A percentile compares a stretch with the other conserved stretches of the same genome.
Evolutionary conservation across 53 echinoderm and acorn worm species (phyloP).

Genomic region (Temnopleurus reevesii): DNA sequence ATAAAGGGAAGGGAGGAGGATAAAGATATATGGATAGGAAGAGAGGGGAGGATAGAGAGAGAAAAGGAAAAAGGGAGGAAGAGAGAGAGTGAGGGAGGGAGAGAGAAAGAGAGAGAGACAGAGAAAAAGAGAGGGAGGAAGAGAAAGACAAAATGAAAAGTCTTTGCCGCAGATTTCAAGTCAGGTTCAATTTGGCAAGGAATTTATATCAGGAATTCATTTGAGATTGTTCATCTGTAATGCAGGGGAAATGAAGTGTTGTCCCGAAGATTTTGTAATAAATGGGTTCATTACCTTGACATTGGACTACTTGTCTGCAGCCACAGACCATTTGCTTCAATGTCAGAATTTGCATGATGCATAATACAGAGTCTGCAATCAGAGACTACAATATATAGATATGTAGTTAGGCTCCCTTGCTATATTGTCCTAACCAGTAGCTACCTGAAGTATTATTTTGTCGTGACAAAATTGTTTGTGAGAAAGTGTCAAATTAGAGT

Average conservation of each 20-base stretch:
- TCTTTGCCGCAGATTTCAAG: not conserved
- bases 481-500: not conserved
- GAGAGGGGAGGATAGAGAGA: not conserved
- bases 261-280: not conserved
- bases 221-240: slow-evolving; percentile 23
- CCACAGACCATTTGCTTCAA: too few relatives aligned
- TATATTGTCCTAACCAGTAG: too few relatives aligned
- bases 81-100: not conserved
- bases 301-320: too few relatives aligned
- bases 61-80: not conserved
- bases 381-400: too few relatives aligned
- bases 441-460: too few relatives aligned
- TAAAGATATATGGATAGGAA: not conserved
- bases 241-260: slow-evolving; percentile 28
- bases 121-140: too few relatives aligned
- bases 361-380: too few relatives aligned
- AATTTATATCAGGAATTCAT: slow-evolving; percentile 25
- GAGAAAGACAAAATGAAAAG: slow-evolving; percentile 15
- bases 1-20: not conserved
- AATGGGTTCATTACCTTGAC: not conserved
- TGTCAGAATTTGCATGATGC: too few relatives aligned
- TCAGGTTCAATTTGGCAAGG: slow-evolving; percentile 7
- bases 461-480: too few relatives aligned
- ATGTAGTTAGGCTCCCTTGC: too few relatives aligned
- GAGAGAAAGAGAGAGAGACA: not conserved